Base-by-base conservation (phyloP, 2,888 invertebrate species). In the Cataglyphis cursor region DNA sequence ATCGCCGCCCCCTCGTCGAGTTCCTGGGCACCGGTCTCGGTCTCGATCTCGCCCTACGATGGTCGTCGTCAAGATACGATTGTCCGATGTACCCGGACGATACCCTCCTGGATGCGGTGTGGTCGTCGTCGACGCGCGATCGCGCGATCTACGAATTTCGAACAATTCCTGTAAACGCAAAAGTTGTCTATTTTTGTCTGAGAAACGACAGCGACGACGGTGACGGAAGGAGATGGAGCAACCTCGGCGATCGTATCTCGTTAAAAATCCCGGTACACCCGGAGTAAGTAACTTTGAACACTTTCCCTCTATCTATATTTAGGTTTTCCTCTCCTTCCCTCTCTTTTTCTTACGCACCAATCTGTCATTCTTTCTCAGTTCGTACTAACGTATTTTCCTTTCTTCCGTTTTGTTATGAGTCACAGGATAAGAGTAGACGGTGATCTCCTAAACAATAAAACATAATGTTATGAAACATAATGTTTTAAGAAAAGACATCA, bases 121-220 rank as follows among this genome's bases (percentile, higher is more conserved):
- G 85, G 88, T 88, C 81, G 10, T 78, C 85, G 66, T 61, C 82
- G 10, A 68, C 82, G 65, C 88, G 86, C 62, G 78, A 87, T 82
- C 86, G 86, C 24, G 92, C 88, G 65, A 83, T 93, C 75, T 93
- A 92, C 83, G 61, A 86, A 81, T 91, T 93, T 61, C 78, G 75
- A 31, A 81, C 85, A 59, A 57, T 85, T 78, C 88, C 90, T n/a
- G 51, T n/a, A 76, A 85, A 89, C 82, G 89, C 91, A 89, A 91
- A 92, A 90, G 90, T 92, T 31, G 83, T 94, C 88, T 94, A 94
- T 91, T 93, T 94, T 87, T 94, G 94, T 88, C 87, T 90, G 87
- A 87, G 85, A 87, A 87, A 78, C 86, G 85, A 73, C 48, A 87
- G 76, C 74, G 85, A 68, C 59, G 89, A 85, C 51, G 51, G n/a